A percentile compares a stretch with the other conserved stretches of the same genome.
Evolutionary conservation across 2,888 invertebrate genomes (phyloP).

Genomic region (Heteropelma amictum): DNA sequence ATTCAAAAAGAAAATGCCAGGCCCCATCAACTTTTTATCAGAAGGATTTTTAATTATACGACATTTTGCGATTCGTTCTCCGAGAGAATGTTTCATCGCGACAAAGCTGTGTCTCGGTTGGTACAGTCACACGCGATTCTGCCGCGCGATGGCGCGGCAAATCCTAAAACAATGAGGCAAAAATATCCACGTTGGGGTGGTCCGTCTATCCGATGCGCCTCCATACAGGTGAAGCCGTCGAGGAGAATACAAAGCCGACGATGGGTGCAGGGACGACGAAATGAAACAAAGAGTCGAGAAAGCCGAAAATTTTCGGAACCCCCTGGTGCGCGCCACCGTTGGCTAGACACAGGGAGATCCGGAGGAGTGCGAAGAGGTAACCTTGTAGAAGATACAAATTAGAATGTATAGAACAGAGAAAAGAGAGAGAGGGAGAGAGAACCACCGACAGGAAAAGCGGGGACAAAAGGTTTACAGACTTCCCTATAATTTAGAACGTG

Average conservation of each 20-base stretch:
- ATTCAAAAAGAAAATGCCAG: too few species aligned
- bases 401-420: too few species aligned
- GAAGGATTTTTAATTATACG: too few species aligned
- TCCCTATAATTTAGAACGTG: slow-evolving; percentile 74
- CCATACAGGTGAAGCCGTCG: too few species aligned
- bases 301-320: slow-evolving; percentile 51
- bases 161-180: slow-evolving; percentile 49
- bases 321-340: slow-evolving; percentile 1
- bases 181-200: too few species aligned
- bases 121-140: slow-evolving; percentile 27
- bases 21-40: too few species aligned
- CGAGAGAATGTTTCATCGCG: neutral
- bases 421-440: slow-evolving; percentile 38
- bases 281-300: slow-evolving; percentile 47
- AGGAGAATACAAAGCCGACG: slow-evolving; percentile 14
- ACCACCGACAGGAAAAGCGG: slow-evolving; percentile 73
- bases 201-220: too few species aligned
- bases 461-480: slow-evolving; percentile 76
- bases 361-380: slow-evolving; percentile 28
- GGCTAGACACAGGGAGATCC: slow-evolving; percentile 2
- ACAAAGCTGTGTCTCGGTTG: neutral
- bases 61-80: too few species aligned
- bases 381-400: slow-evolving; percentile 37
- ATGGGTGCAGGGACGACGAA: slow-evolving; percentile 15
- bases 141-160: slow-evolving; percentile 9